Evolutionary conservation across 2,888 invertebrate species (phyloP).

Genomic region (Nomada goodeniana): DNA sequence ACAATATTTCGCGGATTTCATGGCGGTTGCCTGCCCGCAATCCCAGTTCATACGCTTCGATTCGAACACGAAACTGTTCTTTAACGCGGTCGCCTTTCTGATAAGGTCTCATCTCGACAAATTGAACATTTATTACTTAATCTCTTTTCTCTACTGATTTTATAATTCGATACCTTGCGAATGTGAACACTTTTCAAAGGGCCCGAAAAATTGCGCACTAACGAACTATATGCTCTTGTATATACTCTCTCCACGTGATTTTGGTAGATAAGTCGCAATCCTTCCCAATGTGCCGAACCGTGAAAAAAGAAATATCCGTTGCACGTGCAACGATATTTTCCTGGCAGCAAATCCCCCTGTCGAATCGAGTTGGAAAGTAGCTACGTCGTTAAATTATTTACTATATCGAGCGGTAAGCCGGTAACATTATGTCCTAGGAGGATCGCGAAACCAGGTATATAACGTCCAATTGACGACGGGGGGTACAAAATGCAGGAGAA

Average conservation of each 20-base stretch:
- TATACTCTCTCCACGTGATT: neutral
- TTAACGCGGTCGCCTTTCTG: slow-evolving; percentile 8
- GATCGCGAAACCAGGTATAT: neutral
- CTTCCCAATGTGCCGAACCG: neutral
- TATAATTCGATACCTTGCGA: too few species aligned
- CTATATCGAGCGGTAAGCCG: slow-evolving; percentile 7
- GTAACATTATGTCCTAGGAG: neutral
- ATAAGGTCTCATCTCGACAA: too few species aligned
- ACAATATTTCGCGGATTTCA: slow-evolving; percentile 33
- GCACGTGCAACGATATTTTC: slow-evolving; percentile 4
- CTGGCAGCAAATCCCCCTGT: neutral
- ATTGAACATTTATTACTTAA: neutral
- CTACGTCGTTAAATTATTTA: slow-evolving; percentile 8
- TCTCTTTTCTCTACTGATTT: neutral
- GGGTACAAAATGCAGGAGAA: neutral
- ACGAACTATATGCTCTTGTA: too few species aligned
- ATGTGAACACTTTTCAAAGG: neutral
- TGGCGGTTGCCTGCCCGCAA: slow-evolving; percentile 18
- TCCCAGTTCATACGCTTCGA: neutral
- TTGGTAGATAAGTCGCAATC: neutral
- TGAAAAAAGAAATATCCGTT: neutral
- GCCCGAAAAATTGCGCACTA: neutral
- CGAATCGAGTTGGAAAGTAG: neutral
- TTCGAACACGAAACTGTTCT: slow-evolving; percentile 13
- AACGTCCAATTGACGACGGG: neutral